A percentile compares a stretch with the other conserved stretches of the same genome.
These are phyloP conservation scores for Neodiprion virginianus DNA, from an alignment of 1,140 invertebrate genomes.

Conservation along the genomic window DNA sequence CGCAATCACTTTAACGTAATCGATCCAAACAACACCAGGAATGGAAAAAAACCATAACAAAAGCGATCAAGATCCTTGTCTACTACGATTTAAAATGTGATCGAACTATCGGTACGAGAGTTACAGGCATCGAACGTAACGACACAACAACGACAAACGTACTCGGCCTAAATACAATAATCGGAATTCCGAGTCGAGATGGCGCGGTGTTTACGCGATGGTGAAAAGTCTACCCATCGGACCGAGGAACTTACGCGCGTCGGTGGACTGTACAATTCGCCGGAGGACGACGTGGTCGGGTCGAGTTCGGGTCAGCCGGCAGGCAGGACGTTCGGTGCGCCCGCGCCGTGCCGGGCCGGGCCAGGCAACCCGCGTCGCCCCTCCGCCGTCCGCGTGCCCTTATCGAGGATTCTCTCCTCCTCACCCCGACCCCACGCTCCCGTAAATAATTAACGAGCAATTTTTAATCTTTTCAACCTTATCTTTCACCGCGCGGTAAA, in stretches of 20 bases:
- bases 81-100: too few relatives aligned
- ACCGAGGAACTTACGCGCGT: not conserved
- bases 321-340: not conserved
- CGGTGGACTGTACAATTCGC: not conserved
- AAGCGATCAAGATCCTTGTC: too few relatives aligned
- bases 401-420: not conserved
- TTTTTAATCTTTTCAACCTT: constrained; percentile 4
- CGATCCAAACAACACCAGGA: too few relatives aligned
- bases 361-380: not conserved
- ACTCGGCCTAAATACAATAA: too few relatives aligned
- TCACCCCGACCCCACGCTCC: not conserved
- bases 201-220: too few relatives aligned
- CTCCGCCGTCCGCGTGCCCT: not conserved
- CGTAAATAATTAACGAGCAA: not conserved
- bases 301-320: not conserved
- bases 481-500: constrained; percentile 2
- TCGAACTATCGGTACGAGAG: too few relatives aligned
- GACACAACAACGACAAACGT: too few relatives aligned
- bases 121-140: too few relatives aligned
- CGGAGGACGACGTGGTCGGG: not conserved
- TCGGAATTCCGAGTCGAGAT: too few relatives aligned
- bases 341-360: not conserved
- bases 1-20: too few relatives aligned
- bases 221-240: too few relatives aligned
- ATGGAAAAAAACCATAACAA: too few relatives aligned